A percentile compares a stretch with the other conserved stretches of the same genome.
phyloP scores from a whole-genome alignment of 1,140 invertebrate species.

The Chlorops oryzae region DNA sequence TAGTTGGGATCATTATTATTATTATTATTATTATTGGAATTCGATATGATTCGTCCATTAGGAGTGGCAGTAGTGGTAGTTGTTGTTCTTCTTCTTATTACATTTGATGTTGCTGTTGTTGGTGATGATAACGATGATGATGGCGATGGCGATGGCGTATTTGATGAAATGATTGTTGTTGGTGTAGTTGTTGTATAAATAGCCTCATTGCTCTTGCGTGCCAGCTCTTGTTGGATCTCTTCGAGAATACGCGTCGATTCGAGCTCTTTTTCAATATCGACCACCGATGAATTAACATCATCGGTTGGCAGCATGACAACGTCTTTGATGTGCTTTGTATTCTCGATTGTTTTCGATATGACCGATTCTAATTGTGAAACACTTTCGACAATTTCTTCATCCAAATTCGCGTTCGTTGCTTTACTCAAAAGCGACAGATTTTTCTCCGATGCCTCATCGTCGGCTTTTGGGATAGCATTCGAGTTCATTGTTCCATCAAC shows the following conservation, averaged over 20 bases:
- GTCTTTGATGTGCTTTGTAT: constrained; percentile 41
- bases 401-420: constrained; percentile 15
- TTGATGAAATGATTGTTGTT: constrained; percentile 20
- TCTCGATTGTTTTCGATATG: constrained; percentile 45
- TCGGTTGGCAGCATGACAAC: not conserved
- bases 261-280: constrained; percentile 5
- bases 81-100: constrained; percentile 22
- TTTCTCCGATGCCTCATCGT: not conserved
- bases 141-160: constrained; percentile 32
- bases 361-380: constrained; percentile 42
- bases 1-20: too few species aligned
- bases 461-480: not conserved
- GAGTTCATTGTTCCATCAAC: not conserved
- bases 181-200: constrained; percentile 18
- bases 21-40: too few species aligned
- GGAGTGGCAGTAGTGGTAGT: constrained; percentile 16
- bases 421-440: constrained; percentile 6
- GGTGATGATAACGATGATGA: constrained; percentile 28
- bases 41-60: not conserved
- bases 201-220: not conserved
- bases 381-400: constrained; percentile 40
- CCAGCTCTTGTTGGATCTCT: not conserved
- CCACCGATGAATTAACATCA: not conserved
- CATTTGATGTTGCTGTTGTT: constrained; percentile 24
- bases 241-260: not conserved